Evolutionary conservation across 2,888 invertebrate genomes (phyloP).

Genomic region (Melanargia galathea): DNA sequence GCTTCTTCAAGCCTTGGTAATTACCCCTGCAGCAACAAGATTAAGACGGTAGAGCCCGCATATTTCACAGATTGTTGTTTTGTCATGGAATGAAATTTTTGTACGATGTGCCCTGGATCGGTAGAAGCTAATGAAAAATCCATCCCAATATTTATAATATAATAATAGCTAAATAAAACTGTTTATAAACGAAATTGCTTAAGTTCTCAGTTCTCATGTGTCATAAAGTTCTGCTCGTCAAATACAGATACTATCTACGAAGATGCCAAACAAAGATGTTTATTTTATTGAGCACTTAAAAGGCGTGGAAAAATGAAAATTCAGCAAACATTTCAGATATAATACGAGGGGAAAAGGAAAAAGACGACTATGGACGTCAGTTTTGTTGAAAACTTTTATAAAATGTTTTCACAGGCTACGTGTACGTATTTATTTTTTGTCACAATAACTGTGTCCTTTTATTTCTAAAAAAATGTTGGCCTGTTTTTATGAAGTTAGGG

Average conservation of each 20-base stretch:
- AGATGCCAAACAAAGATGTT: conserved; percentile 12
- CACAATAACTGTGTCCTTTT: conserved; percentile 9
- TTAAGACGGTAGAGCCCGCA: too few relatives aligned
- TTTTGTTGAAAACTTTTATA: conserved; percentile 36
- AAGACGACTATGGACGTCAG: conserved; percentile 29
- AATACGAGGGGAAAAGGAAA: conserved; percentile 33
- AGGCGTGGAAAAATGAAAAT: conserved; percentile 30
- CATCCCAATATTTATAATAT: too few relatives aligned
- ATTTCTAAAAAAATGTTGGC: background rate
- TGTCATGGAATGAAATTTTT: too few relatives aligned
- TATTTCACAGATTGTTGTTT: too few relatives aligned
- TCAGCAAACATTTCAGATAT: conserved; percentile 33
- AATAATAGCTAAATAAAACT: too few relatives aligned
- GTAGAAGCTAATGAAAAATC: too few relatives aligned
- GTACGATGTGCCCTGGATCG: too few relatives aligned
- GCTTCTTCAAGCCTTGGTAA: too few relatives aligned
- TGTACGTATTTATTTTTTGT: conserved; percentile 30
- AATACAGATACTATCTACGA: conserved; percentile 5
- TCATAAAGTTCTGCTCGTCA: background rate
- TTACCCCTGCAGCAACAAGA: too few relatives aligned
- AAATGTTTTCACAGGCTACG: conserved; percentile 32
- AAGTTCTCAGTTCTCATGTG: background rate
- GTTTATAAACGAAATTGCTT: background rate
- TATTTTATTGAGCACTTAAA: conserved; percentile 26
- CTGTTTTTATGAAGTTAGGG: background rate